Evolutionary conservation across 2,113 vertebrate genomes (phyloP), one percentile per base, ranked within the genome.

Genomic region (Eptatretus burgeri): DNA sequence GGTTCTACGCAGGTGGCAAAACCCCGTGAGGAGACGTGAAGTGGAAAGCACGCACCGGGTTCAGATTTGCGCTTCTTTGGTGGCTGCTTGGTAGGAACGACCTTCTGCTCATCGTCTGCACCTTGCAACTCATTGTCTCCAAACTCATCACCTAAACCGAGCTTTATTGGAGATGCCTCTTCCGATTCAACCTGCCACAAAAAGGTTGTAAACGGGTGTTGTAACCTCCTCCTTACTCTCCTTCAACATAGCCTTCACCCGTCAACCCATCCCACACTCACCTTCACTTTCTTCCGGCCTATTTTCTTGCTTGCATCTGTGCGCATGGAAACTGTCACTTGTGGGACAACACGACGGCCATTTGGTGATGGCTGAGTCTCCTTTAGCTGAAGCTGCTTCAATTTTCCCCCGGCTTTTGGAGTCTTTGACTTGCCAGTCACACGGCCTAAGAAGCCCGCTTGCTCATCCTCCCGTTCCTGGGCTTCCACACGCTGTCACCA

Each of bases 271-370:
- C 13, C 63, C 14, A 1, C 62, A 51, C 63, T 72, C 72, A 89
- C 91, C 84, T 91, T 93, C 41, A 76, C 53, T 69, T 77, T 82
- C 71, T n/a, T 83, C 68, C 73, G 79, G 1, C 72, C 51, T 49
- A 17, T 76, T 73, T 77, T 98, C 71, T 74, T 88, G 67, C 74
- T 77, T 14, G 85, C 89, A 1, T 83, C 85, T 13, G 78, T 81
- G 70, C 85, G 94, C 89, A 98, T 94, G 67, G 83, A 76, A 64
- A 76, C 71, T 64, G 89, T 96, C 27, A 98, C 68, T 7, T 66
- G 79, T 1, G 91, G 89, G 63, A 93, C 68, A 13, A 96, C 77
- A 1, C 89, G 79, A 13, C 76, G 69, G 1, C 89, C 91, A 27
- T 75, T 73, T 1, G 84, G 83, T 1, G 89, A 93, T 51, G 85